Evolutionary conservation across 2,797 vertebrate species (phyloP), one percentile per base, ranked within the genome.

Genomic region (Notolabrus celidotus): DNA sequence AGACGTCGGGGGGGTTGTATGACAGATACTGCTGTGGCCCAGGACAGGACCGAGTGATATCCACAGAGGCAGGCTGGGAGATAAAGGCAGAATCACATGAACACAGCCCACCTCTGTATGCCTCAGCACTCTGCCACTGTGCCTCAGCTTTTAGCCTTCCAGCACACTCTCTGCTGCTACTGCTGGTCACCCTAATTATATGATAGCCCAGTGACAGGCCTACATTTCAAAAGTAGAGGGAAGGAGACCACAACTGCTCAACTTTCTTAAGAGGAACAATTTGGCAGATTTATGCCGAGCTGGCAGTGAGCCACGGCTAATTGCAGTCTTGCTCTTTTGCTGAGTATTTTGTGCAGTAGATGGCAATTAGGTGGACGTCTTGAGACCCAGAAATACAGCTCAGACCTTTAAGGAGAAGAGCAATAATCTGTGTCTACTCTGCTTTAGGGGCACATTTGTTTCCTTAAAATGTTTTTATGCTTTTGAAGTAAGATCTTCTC

Each of bases 331-430:
- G 82, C 75, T 89, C 66, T 90, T 89, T 90, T 69, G 87, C 84
- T 60, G 85, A 82, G 75, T 73, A 77, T 86, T 89, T 87, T 84
- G 43, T 84, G 88, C 76, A 74, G 80, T 84, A 86, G 80, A 90
- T 81, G 84, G 90, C 86, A 93, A 94, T 93, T 94, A 93, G 67
- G 85, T 84, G 88, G 74, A 92, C 53, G 76, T 91, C 88, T 86
- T 31, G 64, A 86, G 82, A 82, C 74, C 85, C 87, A 86, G 83
- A 90, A 91, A 89, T 79, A 90, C 57, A 50, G 59, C 70, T 66
- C 10, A 71, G 83, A 75, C 61, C 84, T 86, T 82, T 1, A 72
- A 76, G 64, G 84, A 86, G 74, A 46, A 36, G 51, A 71, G 79
- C 34, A 67, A 19, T 42, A 27, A 73, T 65, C 75, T n/a, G 17